Base-by-base conservation (phyloP, 2,888 invertebrate genomes). In the Apodemia hepburni region DNA sequence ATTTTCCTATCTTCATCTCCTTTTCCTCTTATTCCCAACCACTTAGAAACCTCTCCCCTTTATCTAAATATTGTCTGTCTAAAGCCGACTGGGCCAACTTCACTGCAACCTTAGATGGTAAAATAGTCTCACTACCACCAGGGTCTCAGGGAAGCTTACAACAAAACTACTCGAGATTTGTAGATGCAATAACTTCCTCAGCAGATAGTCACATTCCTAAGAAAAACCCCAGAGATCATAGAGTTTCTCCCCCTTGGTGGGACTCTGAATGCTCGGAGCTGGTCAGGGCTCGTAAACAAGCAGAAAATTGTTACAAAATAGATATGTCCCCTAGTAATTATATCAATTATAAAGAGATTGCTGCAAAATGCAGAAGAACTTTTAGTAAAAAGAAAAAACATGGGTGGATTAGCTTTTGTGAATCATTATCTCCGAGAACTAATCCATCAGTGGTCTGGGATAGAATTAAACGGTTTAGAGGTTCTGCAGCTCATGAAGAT, bases 1-100 rank as follows among this genome's bases (percentile, higher is more conserved):
- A 69, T 11, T 65, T 57, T n/a, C 64, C 65, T 29, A 65, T 66
- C 15, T 0, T 66, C 29, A 29, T 65, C 18, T 59, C 51, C 3
- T 12, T 57, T 6, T 27, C 58, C 9, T 8, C 51, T 27, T 35
- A 15, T 11, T n/a, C 22, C 5, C 6, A 2, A 11, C 22, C 51
- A n/a, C 6, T 22, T 1, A 0, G 11, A 12, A 12, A 17, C 27
- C 33, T 33, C 11, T 35, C 11, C 6, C 60, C 62, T 15, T 22
- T 62, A 11, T 35, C 64, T 15, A 67, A 64, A 61, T 64, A 62
- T n/a, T 61, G 49, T 42, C 2, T 62, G 12, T 18, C n/a, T 1
- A 38, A 59, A 11, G 64, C 61, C 0, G 57, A 67, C 12, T 65
- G 64, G 62, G 9, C n/a, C 2, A 49, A 3, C 17, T 49, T 7